Evolutionary conservation across 2,797 vertebrate species (phyloP).

Genomic region (Microchirus variegatus): DNA sequence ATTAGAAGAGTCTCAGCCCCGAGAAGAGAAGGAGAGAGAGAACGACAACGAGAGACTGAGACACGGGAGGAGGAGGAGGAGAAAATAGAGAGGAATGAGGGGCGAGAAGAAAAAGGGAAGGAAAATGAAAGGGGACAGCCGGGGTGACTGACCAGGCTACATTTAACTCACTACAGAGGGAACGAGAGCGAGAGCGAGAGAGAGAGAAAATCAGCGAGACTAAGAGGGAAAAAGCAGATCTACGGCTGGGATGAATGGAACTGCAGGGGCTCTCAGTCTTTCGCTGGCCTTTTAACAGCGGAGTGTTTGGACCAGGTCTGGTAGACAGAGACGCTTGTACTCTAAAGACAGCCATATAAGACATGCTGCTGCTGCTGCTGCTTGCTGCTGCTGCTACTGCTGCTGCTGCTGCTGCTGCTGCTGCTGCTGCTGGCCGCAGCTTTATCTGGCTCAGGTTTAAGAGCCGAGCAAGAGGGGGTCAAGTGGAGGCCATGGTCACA

Average conservation of each 20-base stretch:
- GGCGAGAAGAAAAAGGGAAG: slow-evolving; percentile 12
- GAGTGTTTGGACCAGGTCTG: slow-evolving; percentile 60
- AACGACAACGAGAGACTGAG: slow-evolving; percentile 27
- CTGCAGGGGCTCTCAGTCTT: slow-evolving; percentile 63
- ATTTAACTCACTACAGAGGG: slow-evolving; percentile 55
- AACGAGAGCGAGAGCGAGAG: slow-evolving; percentile 22
- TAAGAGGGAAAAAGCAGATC: slow-evolving; percentile 37
- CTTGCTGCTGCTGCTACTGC: slow-evolving; percentile 35
- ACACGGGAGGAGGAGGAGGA: slow-evolving; percentile 16
- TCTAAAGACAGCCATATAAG: slow-evolving; percentile 53
- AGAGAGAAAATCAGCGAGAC: slow-evolving; percentile 31
- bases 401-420: slow-evolving; percentile 34
- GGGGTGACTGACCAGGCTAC: slow-evolving; percentile 49
- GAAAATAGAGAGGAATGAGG: slow-evolving; percentile 15
- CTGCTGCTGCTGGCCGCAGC: slow-evolving; percentile 25
- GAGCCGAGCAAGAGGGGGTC: slow-evolving; percentile 52
- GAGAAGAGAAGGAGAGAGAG: slow-evolving; percentile 38
- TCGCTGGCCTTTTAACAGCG: slow-evolving; percentile 57
- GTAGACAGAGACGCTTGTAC: slow-evolving; percentile 52
- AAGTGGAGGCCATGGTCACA: slow-evolving; percentile 52
- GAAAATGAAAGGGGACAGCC: slow-evolving; percentile 58
- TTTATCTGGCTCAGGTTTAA: slow-evolving; percentile 57
- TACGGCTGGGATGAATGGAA: slow-evolving; percentile 61
- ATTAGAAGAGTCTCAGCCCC: slow-evolving; percentile 66
- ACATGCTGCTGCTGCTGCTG: slow-evolving; percentile 35